Percentiles rank a stretch among this genome's conserved stretches.
Evolutionary conservation across 2,797 vertebrate species (phyloP).

Genomic region (Ctenochaetus hawaiiensis): DNA sequence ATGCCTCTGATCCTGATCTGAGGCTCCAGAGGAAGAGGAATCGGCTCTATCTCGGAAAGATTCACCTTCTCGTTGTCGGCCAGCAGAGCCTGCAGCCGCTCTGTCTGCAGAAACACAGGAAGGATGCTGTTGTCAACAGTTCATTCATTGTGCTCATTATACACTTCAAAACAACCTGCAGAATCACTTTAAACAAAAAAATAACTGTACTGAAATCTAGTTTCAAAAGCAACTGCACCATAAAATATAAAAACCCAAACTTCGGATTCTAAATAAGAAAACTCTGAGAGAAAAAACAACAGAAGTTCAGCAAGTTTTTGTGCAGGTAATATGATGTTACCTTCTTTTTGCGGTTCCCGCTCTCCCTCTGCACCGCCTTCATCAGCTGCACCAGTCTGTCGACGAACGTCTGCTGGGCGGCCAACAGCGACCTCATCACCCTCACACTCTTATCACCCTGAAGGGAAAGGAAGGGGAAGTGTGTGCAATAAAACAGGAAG

Average conservation of each 20-base stretch:
- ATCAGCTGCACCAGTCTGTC: slow-evolving; percentile 96
- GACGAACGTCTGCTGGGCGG: slow-evolving; percentile 97
- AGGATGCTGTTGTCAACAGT: slow-evolving; percentile 8
- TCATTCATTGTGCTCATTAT: slow-evolving; percentile 18
- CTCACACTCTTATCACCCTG: slow-evolving; percentile 97
- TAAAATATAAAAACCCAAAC: background rate
- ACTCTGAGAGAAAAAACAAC: background rate
- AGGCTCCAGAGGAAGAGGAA: slow-evolving; percentile 96
- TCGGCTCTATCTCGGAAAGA: slow-evolving; percentile 95
- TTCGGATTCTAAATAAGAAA: background rate
- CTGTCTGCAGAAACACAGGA: slow-evolving; percentile 86
- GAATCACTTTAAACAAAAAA: background rate
- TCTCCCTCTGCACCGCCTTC: slow-evolving; percentile 98
- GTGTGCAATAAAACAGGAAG: background rate
- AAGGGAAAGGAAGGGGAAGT: slow-evolving; percentile 9
- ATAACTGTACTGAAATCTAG: background rate
- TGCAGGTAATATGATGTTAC: slow-evolving; percentile 76
- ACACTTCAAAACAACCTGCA: background rate
- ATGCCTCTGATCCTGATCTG: slow-evolving; percentile 96
- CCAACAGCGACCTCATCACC: slow-evolving; percentile 96
- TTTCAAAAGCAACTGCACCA: background rate
- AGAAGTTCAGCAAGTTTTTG: background rate
- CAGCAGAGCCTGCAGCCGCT: slow-evolving; percentile 93
- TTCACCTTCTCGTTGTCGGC: slow-evolving; percentile 98
- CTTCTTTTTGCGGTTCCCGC: slow-evolving; percentile 98